A percentile compares a stretch with the other conserved stretches of the same genome.
Evolutionary conservation across 1,140 invertebrate genomes (phyloP).

Genomic region (Diorhabda sublineata): DNA sequence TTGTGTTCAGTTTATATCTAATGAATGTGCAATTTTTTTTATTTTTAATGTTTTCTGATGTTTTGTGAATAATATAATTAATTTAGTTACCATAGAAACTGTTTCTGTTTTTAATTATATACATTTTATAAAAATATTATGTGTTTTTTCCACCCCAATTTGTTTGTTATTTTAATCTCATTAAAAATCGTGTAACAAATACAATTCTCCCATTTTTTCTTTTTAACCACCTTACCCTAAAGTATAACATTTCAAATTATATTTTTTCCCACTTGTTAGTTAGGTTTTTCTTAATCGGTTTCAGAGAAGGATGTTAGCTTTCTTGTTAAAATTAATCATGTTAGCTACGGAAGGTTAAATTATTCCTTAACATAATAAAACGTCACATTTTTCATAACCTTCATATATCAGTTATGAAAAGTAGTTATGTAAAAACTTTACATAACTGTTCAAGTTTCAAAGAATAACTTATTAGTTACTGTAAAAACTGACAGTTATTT

Average conservation of each 20-base stretch:
- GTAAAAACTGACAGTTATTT: no score
- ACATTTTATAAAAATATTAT: constrained; percentile 3
- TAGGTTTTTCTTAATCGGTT: background rate
- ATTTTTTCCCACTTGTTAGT: background rate
- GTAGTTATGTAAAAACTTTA: no score
- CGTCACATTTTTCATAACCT: no score
- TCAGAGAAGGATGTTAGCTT: background rate
- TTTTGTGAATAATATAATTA: background rate
- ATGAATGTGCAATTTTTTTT: background rate
- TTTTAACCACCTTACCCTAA: background rate
- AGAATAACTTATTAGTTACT: no score
- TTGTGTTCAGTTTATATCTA: constrained; percentile 1
- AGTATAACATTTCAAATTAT: background rate
- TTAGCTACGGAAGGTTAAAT: no score
- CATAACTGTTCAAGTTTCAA: no score
- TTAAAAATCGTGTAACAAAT: background rate
- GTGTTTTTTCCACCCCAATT: background rate
- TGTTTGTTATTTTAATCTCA: background rate
- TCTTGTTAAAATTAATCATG: no score
- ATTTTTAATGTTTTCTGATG: constrained; percentile 6
- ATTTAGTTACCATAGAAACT: background rate
- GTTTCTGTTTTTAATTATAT: constrained; percentile 5
- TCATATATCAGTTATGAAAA: no score
- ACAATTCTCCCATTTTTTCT: background rate
- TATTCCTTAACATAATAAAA: no score